Evolutionary conservation across 2,113 vertebrate genomes (phyloP), one percentile per base, ranked within the genome.

Genomic region (Cygnus atratus): DNA sequence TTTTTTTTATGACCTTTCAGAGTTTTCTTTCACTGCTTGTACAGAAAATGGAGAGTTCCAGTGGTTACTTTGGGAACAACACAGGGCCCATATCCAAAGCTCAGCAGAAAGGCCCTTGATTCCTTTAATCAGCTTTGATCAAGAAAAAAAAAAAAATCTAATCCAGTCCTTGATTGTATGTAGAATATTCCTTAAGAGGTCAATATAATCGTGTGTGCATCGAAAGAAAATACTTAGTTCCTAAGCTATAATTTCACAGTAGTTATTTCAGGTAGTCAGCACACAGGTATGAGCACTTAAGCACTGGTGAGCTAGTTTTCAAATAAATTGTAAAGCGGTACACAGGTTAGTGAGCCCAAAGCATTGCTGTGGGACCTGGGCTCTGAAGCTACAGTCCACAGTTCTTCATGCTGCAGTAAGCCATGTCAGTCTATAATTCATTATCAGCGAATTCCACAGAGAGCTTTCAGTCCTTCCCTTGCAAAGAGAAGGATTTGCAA

Each of bases 101-200:
- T 73, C 83, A 91, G 67, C 80, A 88, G 85, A 81, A 94, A 72
- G 52, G 52, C 76, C 88, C 50, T 87, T 82, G 82, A 96, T 82
- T 90, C 73, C 28, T 62, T 93, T 78, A 92, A 81, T 93, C 41
- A 20, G 62, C 66, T 93, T 84, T 88, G 80, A 96, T 95, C 80
- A 92, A 0, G 1, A n/a, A 61, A 10, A 83, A 85, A 46, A 91
- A 80, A 39, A 55, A 78, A 57, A 21, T 2, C 16, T 28, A 59
- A 89, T 85, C 87, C 54, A 75, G 59, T 61, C 77, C 88, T 76
- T 79, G 91, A 95, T 85, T 94, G 50, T 29, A 70, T 25, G 33
- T 39, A 68, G 48, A 89, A 84, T 67, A 87, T 52, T 88, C 74
- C 70, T 44, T 73, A 10, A 25, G 50, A 94, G 74, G 74, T 94